A percentile compares a stretch with the other conserved stretches of the same genome.
Conservation (phyloP, 2,113 vertebrate genomes). For the Sardina pilchardus region DNA sequence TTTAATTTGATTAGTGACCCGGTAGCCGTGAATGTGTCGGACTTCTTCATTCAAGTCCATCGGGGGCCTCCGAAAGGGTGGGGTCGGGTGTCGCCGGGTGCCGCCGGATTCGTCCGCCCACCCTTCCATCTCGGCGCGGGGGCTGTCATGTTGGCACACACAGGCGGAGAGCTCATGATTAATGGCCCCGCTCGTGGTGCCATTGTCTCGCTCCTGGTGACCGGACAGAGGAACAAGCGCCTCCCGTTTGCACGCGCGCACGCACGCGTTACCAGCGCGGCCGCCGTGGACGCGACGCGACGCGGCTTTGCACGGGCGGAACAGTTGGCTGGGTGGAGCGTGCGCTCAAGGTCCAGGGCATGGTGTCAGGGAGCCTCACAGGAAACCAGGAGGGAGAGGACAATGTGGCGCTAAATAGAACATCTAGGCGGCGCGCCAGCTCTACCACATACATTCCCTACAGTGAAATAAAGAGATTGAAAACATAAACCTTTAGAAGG, state of each 20-base stretch:
- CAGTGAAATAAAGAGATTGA: no score
- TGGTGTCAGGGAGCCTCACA: slow-evolving; percentile 42
- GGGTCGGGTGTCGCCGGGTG: slow-evolving; percentile 53
- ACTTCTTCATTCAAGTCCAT: slow-evolving; percentile 66
- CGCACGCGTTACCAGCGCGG: slow-evolving; percentile 58
- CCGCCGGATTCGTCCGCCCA: slow-evolving; percentile 56
- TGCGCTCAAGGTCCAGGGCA: slow-evolving; percentile 22
- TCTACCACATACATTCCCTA: not conserved
- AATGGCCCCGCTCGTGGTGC: slow-evolving; percentile 67
- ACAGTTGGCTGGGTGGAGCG: slow-evolving; percentile 42
- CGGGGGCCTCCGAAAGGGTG: slow-evolving; percentile 54
- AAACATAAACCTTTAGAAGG: not conserved
- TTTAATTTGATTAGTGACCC: slow-evolving; percentile 79
- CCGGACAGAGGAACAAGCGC: slow-evolving; percentile 66
- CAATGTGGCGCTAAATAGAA: slow-evolving; percentile 19
- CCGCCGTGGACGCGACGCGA: slow-evolving; percentile 43
- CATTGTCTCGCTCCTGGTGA: slow-evolving; percentile 67
- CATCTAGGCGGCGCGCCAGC: not conserved
- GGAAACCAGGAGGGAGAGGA: slow-evolving; percentile 36
- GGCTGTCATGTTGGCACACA: slow-evolving; percentile 67
- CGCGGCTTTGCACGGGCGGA: slow-evolving; percentile 24
- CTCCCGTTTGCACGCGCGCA: slow-evolving; percentile 43
- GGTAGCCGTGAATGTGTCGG: slow-evolving; percentile 64
- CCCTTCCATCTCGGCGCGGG: slow-evolving; percentile 53
- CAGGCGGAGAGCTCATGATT: slow-evolving; percentile 66